These are phyloP conservation scores for Caenorhabditis sp. DNA, from an alignment of 2,888 invertebrate species.

Conservation along the genomic window DNA sequence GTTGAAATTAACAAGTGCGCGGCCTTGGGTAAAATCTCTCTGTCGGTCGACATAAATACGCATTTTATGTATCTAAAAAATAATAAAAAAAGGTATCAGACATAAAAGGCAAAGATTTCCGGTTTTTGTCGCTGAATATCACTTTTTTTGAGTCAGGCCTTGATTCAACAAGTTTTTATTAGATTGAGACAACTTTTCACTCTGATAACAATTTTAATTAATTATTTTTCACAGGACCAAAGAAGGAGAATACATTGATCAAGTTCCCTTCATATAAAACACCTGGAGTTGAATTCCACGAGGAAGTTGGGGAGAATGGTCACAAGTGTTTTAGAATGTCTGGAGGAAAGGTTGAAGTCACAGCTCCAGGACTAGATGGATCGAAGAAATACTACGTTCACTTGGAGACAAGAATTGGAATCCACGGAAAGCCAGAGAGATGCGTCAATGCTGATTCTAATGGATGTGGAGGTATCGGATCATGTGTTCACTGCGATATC, in stretches of 20 bases:
- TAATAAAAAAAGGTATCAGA: neutral
- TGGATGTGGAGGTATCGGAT: constrained; percentile 70
- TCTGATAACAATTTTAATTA: no score
- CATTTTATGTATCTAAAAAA: neutral
- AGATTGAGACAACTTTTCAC: no score
- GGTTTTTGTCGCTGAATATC: neutral
- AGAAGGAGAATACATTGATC: constrained; percentile 62
- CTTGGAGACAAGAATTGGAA: constrained; percentile 69
- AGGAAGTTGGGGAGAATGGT: constrained; percentile 51
- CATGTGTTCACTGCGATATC: constrained; percentile 69
- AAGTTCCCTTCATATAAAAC: constrained; percentile 70
- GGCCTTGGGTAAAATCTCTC: neutral
- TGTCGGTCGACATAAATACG: neutral
- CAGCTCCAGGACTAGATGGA: constrained; percentile 54
- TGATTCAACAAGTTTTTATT: neutral
- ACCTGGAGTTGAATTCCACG: constrained; percentile 55
- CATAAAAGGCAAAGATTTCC: constrained; percentile 5
- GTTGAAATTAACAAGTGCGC: neutral
- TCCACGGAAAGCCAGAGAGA: constrained; percentile 69
- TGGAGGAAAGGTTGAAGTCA: constrained; percentile 68
- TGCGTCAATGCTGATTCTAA: constrained; percentile 69
- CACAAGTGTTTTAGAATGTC: constrained; percentile 70
- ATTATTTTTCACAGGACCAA: constrained; percentile 44
- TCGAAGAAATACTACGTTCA: constrained; percentile 69
- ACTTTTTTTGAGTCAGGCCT: neutral